Conservation (phyloP, 2,113 vertebrate species). For the Esox niger region DNA sequence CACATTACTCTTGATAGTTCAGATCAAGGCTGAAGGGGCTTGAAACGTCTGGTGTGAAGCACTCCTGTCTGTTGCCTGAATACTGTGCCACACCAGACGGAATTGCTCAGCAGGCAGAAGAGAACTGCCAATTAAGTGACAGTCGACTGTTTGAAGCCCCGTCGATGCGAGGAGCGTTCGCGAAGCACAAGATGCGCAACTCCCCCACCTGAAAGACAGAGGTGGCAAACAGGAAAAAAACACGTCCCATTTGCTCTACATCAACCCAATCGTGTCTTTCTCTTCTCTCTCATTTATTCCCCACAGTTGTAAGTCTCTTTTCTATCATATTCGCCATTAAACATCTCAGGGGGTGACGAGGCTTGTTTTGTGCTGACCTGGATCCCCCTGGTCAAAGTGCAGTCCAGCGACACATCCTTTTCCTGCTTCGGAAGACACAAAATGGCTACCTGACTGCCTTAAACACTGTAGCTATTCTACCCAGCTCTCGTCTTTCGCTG, state of each 20-base stretch:
- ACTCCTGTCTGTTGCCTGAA: no score
- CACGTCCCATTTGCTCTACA: no score
- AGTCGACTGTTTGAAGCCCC: no score
- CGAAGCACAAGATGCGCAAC: no score
- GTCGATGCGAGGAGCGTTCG: constrained; percentile 47
- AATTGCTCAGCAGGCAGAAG: no score
- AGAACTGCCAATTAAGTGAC: no score
- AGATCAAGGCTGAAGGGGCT: no score
- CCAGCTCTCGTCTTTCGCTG: background rate
- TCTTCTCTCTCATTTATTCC: constrained; percentile 25
- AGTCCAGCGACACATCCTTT: background rate
- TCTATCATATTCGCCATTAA: constrained; percentile 7
- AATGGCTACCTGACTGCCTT: background rate
- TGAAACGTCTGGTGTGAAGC: no score
- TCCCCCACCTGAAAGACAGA: no score
- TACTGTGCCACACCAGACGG: no score
- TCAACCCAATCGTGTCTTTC: background rate
- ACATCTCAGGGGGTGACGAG: background rate
- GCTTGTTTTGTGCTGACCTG: background rate
- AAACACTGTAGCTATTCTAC: constrained; percentile 1
- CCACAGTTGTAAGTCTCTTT: no score
- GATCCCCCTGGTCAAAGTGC: background rate
- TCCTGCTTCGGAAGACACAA: background rate
- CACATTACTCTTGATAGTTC: background rate
- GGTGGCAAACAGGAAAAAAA: constrained; percentile 29